Conservation (phyloP, 2,113 vertebrate species). For the Cyanistes caeruleus region DNA sequence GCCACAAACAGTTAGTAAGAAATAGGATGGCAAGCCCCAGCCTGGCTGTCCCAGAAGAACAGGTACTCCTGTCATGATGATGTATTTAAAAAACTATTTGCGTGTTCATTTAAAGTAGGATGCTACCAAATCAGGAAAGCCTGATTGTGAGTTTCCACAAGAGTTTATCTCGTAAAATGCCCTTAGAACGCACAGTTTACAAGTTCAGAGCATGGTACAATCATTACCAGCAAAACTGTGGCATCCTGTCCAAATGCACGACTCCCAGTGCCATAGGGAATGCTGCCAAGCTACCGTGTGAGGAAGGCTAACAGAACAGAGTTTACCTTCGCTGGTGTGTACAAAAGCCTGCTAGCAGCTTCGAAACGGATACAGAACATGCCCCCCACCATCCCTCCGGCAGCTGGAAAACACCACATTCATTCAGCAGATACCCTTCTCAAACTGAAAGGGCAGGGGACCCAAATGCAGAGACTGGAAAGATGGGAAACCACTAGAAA, state of each 20-base stretch:
- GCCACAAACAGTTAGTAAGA: neutral
- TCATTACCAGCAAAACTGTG: neutral
- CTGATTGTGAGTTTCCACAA: neutral
- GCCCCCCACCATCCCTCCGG: neutral
- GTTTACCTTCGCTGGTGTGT: neutral
- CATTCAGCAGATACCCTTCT: fast-evolving
- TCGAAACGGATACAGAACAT: fast-evolving
- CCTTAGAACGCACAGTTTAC: fast-evolving
- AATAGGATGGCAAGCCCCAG: neutral
- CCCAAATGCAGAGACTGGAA: neutral
- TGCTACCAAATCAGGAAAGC: neutral
- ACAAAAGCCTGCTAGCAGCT: neutral
- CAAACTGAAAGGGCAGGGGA: fast-evolving
- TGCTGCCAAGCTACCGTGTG: neutral
- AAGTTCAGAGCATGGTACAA: neutral
- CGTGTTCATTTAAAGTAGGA: neutral
- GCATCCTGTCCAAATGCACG: neutral
- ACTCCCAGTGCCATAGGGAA: neutral
- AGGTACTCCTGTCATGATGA: neutral
- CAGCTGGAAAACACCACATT: neutral
- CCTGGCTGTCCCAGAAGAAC: neutral
- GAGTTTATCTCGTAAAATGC: neutral
- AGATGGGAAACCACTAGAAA: neutral
- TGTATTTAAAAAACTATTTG: neutral
- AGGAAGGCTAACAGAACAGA: neutral